These are phyloP conservation scores for Monodelphis domestica DNA, from an alignment of 2,797 vertebrate species.

Conservation along the genomic window DNA sequence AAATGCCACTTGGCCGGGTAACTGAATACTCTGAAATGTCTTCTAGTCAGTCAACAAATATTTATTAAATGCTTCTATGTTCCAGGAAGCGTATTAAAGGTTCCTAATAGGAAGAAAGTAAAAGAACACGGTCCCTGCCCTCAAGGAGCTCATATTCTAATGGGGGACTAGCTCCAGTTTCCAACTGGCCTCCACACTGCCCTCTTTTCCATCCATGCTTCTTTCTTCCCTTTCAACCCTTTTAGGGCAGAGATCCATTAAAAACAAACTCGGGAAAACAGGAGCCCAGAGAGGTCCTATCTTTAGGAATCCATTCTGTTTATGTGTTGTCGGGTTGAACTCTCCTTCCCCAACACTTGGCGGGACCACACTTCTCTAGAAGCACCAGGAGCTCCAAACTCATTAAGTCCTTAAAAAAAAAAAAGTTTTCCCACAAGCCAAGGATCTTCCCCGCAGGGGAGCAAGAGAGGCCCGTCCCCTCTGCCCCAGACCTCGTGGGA, in stretches of 20 bases:
- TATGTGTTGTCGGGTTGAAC: neutral
- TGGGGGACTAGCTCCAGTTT: no score
- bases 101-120: neutral
- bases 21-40: neutral
- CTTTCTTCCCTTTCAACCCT: neutral
- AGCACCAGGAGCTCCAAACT: neutral
- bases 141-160: neutral
- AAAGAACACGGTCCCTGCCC: neutral
- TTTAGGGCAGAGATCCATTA: neutral
- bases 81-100: neutral
- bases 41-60: neutral
- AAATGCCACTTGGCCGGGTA: neutral
- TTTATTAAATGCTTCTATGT: neutral
- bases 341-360: neutral
- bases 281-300: neutral
- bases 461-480: neutral
- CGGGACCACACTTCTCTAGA: neutral
- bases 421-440: neutral
- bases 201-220: no score
- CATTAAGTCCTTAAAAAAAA: neutral
- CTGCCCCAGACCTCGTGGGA: conserved; percentile 56
- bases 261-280: neutral
- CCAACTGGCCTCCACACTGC: no score
- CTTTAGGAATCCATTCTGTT: neutral
- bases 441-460: neutral